Evolutionary conservation across 2,888 invertebrate species (phyloP).

Genomic region (Blera fallax): DNA sequence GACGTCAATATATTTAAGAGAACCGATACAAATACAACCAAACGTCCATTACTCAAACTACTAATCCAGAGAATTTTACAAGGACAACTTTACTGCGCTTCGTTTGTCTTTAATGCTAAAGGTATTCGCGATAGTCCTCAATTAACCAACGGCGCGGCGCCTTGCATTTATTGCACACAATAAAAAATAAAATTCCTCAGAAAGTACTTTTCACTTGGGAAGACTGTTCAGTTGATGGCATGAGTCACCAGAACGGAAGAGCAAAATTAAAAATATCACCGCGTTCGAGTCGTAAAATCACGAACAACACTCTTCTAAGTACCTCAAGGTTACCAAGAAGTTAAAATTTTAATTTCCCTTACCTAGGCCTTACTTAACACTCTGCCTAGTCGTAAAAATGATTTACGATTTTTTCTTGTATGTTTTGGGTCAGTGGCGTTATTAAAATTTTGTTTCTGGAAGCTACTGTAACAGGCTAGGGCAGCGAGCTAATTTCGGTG

Average conservation of each 20-base stretch:
- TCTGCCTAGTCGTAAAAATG: conserved; percentile 50
- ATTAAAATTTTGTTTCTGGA: conserved; percentile 41
- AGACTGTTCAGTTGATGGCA: not conserved
- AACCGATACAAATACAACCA: not conserved
- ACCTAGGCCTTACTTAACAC: conserved; percentile 20
- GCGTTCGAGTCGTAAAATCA: conserved; percentile 30
- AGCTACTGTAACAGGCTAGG: conserved; percentile 2
- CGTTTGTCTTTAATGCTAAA: not conserved
- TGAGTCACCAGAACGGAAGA: conserved; percentile 24
- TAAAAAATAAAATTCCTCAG: not conserved
- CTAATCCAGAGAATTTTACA: conserved; percentile 6
- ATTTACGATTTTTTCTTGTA: conserved; percentile 49
- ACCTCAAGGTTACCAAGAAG: conserved; percentile 41
- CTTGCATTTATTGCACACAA: conserved; percentile 13
- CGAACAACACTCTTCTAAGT: conserved; percentile 24
- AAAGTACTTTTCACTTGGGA: not conserved
- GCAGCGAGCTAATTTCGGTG: not conserved
- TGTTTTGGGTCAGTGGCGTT: conserved; percentile 22
- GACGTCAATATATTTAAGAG: not conserved
- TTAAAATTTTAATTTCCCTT: conserved; percentile 29
- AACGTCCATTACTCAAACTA: not conserved
- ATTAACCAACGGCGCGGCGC: conserved; percentile 11
- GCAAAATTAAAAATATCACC: conserved; percentile 37
- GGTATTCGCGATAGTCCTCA: not conserved
- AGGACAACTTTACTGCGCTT: not conserved